Percentiles rank a stretch among this genome's conserved stretches.
Conservation (phyloP, 2,113 vertebrate genomes). For the Alectura lathami region DNA sequence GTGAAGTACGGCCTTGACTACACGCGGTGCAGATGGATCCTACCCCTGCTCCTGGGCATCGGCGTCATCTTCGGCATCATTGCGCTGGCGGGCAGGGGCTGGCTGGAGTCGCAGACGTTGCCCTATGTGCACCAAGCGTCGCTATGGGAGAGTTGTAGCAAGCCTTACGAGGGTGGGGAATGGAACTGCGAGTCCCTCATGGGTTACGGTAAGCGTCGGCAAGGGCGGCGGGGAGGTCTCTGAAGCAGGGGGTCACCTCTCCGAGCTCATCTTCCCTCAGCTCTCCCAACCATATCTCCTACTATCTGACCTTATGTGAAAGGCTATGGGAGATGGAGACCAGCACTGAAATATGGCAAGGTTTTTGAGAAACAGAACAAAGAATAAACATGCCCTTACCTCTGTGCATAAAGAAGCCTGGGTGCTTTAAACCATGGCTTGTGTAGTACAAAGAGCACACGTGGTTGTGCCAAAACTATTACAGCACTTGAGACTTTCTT, state of each 20-base stretch:
- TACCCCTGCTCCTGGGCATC: slow-evolving; percentile 71
- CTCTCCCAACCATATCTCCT: accelerated
- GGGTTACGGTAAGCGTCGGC: slow-evolving; percentile 52
- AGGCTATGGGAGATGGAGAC: not conserved
- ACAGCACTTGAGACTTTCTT: not conserved
- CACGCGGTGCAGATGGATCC: slow-evolving; percentile 73
- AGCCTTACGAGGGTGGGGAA: not conserved
- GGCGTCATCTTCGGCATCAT: slow-evolving; percentile 75
- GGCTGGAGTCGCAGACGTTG: slow-evolving; percentile 71
- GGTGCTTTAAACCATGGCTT: not conserved
- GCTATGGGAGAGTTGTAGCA: slow-evolving; percentile 60
- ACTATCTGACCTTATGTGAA: not conserved
- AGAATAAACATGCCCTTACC: not conserved
- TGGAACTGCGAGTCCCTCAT: slow-evolving; percentile 57
- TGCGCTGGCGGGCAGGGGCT: slow-evolving; percentile 73
- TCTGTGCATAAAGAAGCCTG: not conserved
- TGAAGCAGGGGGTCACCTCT: not conserved
- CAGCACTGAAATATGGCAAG: not conserved
- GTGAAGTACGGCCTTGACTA: slow-evolving; percentile 73
- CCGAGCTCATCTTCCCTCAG: not conserved
- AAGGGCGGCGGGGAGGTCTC: not conserved
- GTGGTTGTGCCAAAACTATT: not conserved
- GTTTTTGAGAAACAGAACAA: not conserved
- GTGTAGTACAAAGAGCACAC: accelerated
- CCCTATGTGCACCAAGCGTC: slow-evolving; percentile 43